These are phyloP conservation scores for Dipus sagitta DNA, from an alignment of 2,797 vertebrate genomes.

Conservation along the genomic window DNA sequence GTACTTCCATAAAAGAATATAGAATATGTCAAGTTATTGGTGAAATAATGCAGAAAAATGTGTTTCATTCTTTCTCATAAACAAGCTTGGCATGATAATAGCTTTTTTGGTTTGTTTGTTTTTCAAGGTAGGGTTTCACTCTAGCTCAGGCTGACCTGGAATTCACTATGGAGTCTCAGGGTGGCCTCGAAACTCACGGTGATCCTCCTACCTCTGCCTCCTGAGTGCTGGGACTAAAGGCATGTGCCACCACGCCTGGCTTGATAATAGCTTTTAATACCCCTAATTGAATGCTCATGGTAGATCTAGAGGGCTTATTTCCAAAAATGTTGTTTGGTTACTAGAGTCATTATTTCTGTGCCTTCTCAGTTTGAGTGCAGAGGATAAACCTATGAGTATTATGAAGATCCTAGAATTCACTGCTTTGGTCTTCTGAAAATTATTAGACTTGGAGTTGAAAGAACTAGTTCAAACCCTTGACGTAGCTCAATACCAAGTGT, in stretches of 20 bases:
- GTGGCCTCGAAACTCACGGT: too few species aligned
- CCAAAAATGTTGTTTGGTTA: constrained; percentile 17
- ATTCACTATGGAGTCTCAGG: too few species aligned
- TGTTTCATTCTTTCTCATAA: constrained; percentile 40
- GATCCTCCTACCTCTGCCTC: too few species aligned
- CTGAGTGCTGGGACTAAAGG: too few species aligned
- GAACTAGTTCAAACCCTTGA: not conserved
- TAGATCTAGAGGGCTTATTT: not conserved
- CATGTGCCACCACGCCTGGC: too few species aligned
- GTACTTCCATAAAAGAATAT: constrained; percentile 19
- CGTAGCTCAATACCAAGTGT: not conserved
- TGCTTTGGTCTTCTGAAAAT: constrained; percentile 28
- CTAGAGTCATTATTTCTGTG: constrained; percentile 1
- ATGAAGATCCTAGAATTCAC: not conserved
- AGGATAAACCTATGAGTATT: not conserved
- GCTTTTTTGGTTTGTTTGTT: too few species aligned
- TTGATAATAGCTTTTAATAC: not conserved
- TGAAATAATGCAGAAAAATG: constrained; percentile 13
- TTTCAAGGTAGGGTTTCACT: too few species aligned
- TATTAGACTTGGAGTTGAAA: not conserved
- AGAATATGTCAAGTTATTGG: not conserved
- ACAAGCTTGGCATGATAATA: not conserved
- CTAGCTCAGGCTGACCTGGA: too few species aligned
- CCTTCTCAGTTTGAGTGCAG: not conserved
- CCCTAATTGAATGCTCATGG: constrained; percentile 15